Conservation (phyloP, 92 coral and sea anemone genomes). For the Virgularia gustaviana region DNA sequence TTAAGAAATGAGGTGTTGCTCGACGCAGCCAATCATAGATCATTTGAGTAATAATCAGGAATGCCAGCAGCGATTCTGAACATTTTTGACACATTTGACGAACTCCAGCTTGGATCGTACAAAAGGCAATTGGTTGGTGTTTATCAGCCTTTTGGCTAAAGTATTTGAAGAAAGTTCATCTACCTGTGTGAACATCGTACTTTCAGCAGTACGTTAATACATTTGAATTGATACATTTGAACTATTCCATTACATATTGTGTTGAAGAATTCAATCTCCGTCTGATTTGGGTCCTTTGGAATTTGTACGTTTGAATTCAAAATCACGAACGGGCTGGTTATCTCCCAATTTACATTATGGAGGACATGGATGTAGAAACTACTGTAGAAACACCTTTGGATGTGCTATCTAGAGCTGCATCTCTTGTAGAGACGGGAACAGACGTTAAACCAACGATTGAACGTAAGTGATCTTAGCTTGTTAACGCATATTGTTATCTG, state of each 20-base stretch:
- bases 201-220: neutral
- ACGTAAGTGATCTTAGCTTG: conserved; percentile 17
- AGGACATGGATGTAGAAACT: conserved; percentile 67
- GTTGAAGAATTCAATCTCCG: conserved; percentile 23
- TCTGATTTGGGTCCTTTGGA: conserved; percentile 20
- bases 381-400: conserved; percentile 96
- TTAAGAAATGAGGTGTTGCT: conserved; percentile 28
- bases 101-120: neutral
- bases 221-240: conserved; percentile 3
- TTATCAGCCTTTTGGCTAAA: conserved; percentile 2
- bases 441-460: conserved; percentile 31
- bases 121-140: neutral
- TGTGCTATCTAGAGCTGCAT: conserved; percentile 97
- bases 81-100: conserved; percentile 26
- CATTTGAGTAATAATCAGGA: conserved; percentile 10
- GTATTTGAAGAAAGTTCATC: conserved; percentile 4
- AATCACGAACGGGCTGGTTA: conserved; percentile 30
- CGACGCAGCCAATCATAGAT: conserved; percentile 23
- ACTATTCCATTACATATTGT: conserved; percentile 15
- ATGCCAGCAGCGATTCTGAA: conserved; percentile 29
- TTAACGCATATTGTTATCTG: neutral
- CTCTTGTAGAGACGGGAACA: conserved; percentile 80
- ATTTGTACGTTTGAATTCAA: conserved; percentile 6
- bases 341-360: conserved; percentile 13
- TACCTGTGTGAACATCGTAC: neutral